Evolutionary conservation across 2,113 vertebrate species (phyloP).

Genomic region (Ancistrus triradiatus): DNA sequence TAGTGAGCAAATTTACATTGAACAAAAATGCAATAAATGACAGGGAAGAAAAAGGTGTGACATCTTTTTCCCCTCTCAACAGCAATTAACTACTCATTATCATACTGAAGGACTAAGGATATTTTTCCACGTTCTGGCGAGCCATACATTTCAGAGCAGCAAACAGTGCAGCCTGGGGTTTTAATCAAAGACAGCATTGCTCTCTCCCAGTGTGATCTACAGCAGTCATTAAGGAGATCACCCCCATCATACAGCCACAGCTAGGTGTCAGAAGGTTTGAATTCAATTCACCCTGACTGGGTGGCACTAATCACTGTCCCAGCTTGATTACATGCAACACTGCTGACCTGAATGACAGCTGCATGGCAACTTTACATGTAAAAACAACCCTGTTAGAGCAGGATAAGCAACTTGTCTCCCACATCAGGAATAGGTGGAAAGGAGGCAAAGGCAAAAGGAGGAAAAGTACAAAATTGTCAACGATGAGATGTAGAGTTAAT

Average conservation of each 20-base stretch:
- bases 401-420: slow-evolving; percentile 21
- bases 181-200: slow-evolving; percentile 29
- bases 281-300: slow-evolving; percentile 40
- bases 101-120: neutral
- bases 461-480: slow-evolving; percentile 17
- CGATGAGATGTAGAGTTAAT: slow-evolving; percentile 27
- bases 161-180: slow-evolving; percentile 7
- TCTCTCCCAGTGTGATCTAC: slow-evolving; percentile 30
- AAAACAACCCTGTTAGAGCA: slow-evolving; percentile 21
- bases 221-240: slow-evolving; percentile 28
- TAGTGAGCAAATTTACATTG: neutral
- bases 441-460: neutral
- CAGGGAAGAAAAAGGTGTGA: neutral
- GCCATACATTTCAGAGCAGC: neutral
- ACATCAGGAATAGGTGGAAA: slow-evolving; percentile 6
- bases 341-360: slow-evolving; percentile 23
- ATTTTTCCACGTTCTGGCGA: neutral
- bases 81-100: neutral
- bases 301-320: slow-evolving; percentile 30
- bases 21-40: slow-evolving; percentile 3
- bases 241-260: slow-evolving; percentile 28
- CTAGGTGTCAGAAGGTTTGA: slow-evolving; percentile 31
- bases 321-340: slow-evolving; percentile 35
- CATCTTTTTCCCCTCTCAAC: neutral
- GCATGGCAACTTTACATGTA: slow-evolving; percentile 20